Evolutionary conservation across 1,140 invertebrate genomes (phyloP), one percentile per base, ranked within the genome.

Genomic region (Atta cephalotes): DNA sequence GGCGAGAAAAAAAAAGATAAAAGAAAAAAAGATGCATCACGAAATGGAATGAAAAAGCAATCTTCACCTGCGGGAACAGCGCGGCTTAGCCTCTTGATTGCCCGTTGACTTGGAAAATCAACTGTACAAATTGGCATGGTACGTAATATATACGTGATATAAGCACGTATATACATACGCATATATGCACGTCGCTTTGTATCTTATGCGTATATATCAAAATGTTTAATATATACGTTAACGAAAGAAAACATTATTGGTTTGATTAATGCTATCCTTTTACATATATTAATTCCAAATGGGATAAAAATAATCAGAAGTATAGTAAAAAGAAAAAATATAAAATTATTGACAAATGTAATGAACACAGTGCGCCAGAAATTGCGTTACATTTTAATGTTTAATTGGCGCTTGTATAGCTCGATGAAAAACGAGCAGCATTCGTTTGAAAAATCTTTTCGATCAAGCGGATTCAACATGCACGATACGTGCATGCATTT

Each of bases 61-160:
- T 90, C 89, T 87, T 89, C 63, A 58, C 66, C 51, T n/a, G 31
- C 31, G 58, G 49, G 56, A 65, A 87, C 56, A 65, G 53, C 53
- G 63, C 51, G 68, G 71, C 76, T 90, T 85, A 79, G 58, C 56
- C 81, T 87, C 25, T 62, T 78, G 88, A 89, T 89, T 82, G 88
- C 28, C 76, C 85, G 78, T 74, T 87, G 89, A 90, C 89, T 90
- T 89, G 88, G 88, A 90, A 90, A 90, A 89, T 89, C 88, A 89
- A 90, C 63, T 84, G 85, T 76, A 86, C 88, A 66, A 89, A 80
- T 89, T 88, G 80, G 10, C n/a, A 65, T 14, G n/a, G 16, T 74
- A 14, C 5, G 25, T 31, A 45, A 31, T 21, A 84, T 7, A 18
- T 5, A 12, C 53, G 16, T 14, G 49, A 68, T 18, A 60, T 12